These are phyloP conservation scores for Himalopsyche tibetana DNA, from an alignment of 2,888 invertebrate species.

Conservation along the genomic window DNA sequence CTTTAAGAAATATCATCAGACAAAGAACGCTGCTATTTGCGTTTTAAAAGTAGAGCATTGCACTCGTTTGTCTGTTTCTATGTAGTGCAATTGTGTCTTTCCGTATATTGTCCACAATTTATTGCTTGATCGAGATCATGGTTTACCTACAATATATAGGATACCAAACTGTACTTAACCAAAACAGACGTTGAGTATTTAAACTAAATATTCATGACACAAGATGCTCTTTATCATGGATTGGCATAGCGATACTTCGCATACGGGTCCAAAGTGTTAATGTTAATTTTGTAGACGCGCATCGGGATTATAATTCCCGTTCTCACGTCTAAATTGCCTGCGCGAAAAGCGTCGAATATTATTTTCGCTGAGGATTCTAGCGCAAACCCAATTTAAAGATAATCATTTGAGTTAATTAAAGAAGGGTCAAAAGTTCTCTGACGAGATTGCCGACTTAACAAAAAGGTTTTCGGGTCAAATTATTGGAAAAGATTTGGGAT, in stretches of 20 bases:
- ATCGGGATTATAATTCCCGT: conserved; percentile 1
- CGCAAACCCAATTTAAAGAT: conserved; percentile 33
- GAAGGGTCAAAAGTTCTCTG: conserved; percentile 30
- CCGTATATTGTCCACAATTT: no score
- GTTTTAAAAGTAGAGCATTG: no score
- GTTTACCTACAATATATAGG: no score
- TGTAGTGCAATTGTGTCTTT: no score
- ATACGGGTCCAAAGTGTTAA: neutral
- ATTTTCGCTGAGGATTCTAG: conserved; percentile 16
- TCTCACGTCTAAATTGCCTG: conserved; percentile 20
- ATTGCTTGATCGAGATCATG: no score
- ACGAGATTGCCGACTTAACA: conserved; percentile 20
- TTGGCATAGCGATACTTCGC: neutral
- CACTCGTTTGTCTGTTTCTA: no score
- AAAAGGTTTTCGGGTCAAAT: conserved; percentile 10
- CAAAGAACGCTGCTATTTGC: no score
- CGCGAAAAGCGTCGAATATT: neutral
- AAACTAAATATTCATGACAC: no score
- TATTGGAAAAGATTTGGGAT: conserved; percentile 16
- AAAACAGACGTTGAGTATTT: no score
- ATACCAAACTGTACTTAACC: no score
- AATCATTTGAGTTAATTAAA: conserved; percentile 31
- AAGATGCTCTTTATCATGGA: no score
- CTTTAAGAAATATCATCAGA: no score
- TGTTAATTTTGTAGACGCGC: conserved; percentile 1